phyloP scores from a whole-genome alignment of 2,113 vertebrate species.

The Oxyruncus cristatus region DNA sequence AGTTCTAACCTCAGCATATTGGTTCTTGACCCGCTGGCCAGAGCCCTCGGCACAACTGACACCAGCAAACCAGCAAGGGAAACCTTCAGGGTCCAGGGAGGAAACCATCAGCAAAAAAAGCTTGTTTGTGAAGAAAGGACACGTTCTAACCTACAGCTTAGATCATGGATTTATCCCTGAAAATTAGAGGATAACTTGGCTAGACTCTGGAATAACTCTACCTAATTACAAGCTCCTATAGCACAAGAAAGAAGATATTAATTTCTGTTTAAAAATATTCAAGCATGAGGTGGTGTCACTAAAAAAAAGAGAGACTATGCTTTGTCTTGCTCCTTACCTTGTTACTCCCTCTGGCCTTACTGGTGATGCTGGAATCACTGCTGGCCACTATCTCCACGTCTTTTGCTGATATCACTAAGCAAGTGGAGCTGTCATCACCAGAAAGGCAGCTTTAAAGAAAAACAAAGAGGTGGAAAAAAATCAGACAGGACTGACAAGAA shows the following conservation, averaged over 20 bases:
- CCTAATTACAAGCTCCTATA: background rate
- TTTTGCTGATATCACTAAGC: conserved; percentile 85
- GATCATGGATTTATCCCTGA: background rate
- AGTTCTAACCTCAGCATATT: background rate
- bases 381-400: conserved; percentile 98
- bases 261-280: background rate
- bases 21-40: background rate
- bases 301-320: background rate
- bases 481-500: background rate
- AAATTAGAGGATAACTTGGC: background rate
- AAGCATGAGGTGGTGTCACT: background rate
- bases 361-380: conserved; percentile 94
- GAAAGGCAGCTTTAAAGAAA: conserved; percentile 82
- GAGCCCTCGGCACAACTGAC: background rate
- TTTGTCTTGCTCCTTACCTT: conserved; percentile 79
- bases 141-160: background rate
- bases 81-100: background rate
- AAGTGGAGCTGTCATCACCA: conserved; percentile 90
- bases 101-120: background rate
- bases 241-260: background rate
- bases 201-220: background rate
- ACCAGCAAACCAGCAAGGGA: background rate
- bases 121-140: background rate
- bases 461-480: background rate
- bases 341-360: conserved; percentile 96